phyloP scores from a whole-genome alignment of 2,797 vertebrate genomes.

The Amblyraja radiata region DNA sequence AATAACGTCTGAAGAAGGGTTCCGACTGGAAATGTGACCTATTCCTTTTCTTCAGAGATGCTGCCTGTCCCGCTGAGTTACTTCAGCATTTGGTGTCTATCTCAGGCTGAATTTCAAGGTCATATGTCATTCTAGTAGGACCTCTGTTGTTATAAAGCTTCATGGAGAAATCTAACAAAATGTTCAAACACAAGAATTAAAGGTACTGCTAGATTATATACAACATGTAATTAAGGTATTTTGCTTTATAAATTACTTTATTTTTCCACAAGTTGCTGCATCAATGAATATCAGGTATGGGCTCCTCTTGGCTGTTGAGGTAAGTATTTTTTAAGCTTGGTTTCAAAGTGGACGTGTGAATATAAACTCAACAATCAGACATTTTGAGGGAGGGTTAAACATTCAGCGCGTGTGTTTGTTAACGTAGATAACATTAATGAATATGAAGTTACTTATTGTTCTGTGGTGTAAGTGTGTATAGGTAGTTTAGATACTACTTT shows the following conservation, averaged over 20 bases:
- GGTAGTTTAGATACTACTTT: too few relatives aligned
- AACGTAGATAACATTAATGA: too few relatives aligned
- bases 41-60: too few relatives aligned
- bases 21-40: too few relatives aligned
- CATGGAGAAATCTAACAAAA: slow-evolving; percentile 50
- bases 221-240: slow-evolving; percentile 58
- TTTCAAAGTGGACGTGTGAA: slow-evolving; percentile 38
- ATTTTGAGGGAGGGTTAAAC: too few relatives aligned
- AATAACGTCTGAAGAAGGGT: too few relatives aligned
- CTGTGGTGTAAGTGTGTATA: too few relatives aligned
- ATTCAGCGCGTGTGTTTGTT: too few relatives aligned
- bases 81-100: too few relatives aligned
- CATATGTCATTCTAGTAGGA: background rate
- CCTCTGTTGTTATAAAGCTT: slow-evolving; percentile 45
- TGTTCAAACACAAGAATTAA: slow-evolving; percentile 54
- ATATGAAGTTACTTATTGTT: too few relatives aligned
- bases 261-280: slow-evolving; percentile 36
- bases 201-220: slow-evolving; percentile 53
- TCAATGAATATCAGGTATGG: slow-evolving; percentile 55
- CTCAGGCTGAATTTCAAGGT: background rate
- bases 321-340: slow-evolving; percentile 58
- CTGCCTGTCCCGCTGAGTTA: too few relatives aligned
- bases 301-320: slow-evolving; percentile 53
- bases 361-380: background rate
- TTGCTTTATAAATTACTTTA: slow-evolving; percentile 51